Evolutionary conservation across 1,140 invertebrate species (phyloP).

Genomic region (Laupala kohalensis): DNA sequence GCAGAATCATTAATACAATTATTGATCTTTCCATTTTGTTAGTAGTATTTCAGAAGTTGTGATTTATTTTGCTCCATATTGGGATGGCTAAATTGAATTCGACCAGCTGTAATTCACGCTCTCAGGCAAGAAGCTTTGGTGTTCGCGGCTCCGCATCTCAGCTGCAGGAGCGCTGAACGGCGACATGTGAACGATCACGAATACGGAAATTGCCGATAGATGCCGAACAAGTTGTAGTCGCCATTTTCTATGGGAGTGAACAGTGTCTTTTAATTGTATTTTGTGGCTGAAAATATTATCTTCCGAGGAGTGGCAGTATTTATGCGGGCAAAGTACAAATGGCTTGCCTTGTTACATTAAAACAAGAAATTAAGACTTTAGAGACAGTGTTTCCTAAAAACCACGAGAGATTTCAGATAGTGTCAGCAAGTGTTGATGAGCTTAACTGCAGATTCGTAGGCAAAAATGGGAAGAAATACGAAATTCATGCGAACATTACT

Average conservation of each 20-base stretch:
- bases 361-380: conserved; percentile 94
- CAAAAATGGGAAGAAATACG: conserved; percentile 85
- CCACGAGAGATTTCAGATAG: conserved; percentile 94
- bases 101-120: background rate
- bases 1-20: background rate
- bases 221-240: conserved; percentile 23
- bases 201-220: conserved; percentile 18
- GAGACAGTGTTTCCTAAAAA: conserved; percentile 88
- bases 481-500: conserved; percentile 96
- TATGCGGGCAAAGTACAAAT: conserved; percentile 41
- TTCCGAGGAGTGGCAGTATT: conserved; percentile 6
- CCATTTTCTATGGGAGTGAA: conserved; percentile 27
- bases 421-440: conserved; percentile 95
- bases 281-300: conserved; percentile 7
- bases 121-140: background rate
- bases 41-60: background rate
- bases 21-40: background rate
- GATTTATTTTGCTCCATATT: background rate
- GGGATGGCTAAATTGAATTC: background rate
- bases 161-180: background rate
- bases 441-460: conserved; percentile 92
- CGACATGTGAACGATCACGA: background rate
- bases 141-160: background rate
- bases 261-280: conserved; percentile 22
- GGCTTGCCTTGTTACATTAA: conserved; percentile 95